Conservation (phyloP, 2,888 invertebrate genomes). For the Philonicus albiceps region DNA sequence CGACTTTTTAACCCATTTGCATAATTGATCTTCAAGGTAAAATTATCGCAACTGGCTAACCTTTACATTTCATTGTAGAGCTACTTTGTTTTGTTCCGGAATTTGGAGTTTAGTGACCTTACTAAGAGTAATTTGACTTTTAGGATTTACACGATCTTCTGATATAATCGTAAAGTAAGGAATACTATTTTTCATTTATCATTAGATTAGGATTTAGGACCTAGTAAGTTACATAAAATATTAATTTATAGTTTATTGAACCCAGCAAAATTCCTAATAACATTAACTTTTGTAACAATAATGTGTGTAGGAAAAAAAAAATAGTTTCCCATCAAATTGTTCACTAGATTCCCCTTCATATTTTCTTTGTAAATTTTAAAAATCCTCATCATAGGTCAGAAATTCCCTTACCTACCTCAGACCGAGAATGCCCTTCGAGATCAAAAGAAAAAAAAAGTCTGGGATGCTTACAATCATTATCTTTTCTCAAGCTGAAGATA, state of each 20-base stretch:
- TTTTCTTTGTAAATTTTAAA: slow-evolving; percentile 15
- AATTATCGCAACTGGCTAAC: not conserved
- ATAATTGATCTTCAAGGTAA: not conserved
- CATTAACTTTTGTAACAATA: not conserved
- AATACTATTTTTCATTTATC: not conserved
- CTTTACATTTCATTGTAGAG: not conserved
- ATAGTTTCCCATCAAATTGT: slow-evolving; percentile 16
- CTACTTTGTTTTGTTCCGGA: not conserved
- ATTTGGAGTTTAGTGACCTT: not conserved
- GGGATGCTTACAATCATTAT: slow-evolving; percentile 21
- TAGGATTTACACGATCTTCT: not conserved
- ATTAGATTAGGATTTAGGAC: not conserved
- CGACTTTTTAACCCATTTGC: not conserved
- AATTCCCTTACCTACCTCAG: slow-evolving; percentile 16
- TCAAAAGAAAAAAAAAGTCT: slow-evolving; percentile 24
- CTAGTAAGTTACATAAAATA: not conserved
- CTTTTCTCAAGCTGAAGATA: not conserved
- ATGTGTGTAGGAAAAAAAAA: slow-evolving; percentile 6
- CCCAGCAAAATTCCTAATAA: not conserved
- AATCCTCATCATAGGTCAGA: slow-evolving; percentile 21
- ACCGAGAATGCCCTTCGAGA: not conserved
- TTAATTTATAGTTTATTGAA: not conserved
- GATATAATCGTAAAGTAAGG: not conserved
- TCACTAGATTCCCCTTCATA: not conserved
- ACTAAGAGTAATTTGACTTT: not conserved